Percentiles rank a stretch among this genome's conserved stretches.
phyloP scores from a whole-genome alignment of 2,888 invertebrate genomes.

The Petrophora chlorosata region DNA sequence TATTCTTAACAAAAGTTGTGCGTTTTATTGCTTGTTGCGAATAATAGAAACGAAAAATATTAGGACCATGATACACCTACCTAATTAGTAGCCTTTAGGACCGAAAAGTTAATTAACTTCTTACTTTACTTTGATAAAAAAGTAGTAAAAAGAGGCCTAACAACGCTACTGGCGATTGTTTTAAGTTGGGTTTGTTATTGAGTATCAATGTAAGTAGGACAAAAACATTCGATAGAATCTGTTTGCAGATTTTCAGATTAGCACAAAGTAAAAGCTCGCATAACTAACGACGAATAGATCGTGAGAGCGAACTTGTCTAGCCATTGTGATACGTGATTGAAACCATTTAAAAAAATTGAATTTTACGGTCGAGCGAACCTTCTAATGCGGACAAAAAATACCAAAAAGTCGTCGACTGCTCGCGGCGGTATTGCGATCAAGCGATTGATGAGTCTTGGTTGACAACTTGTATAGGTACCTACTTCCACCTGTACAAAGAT shows the following conservation, averaged over 20 bases:
- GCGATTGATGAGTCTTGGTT: too few species aligned
- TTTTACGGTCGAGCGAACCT: constrained; percentile 68
- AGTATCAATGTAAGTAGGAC: too few species aligned
- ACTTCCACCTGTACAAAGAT: constrained; percentile 1
- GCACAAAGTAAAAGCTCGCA: constrained; percentile 25
- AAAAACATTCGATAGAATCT: constrained; percentile 17
- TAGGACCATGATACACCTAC: too few species aligned
- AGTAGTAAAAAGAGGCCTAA: too few species aligned
- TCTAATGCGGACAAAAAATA: constrained; percentile 56
- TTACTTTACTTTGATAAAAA: too few species aligned
- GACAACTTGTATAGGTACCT: constrained; percentile 24
- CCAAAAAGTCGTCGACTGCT: constrained; percentile 36
- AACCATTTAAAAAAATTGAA: constrained; percentile 67
- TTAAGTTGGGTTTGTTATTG: too few species aligned
- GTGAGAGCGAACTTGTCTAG: constrained; percentile 39
- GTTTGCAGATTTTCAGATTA: constrained; percentile 21
- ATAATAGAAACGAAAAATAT: too few species aligned
- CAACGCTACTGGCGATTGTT: too few species aligned
- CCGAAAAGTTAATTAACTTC: too few species aligned
- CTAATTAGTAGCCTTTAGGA: too few species aligned
- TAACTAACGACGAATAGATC: constrained; percentile 26
- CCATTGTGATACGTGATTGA: constrained; percentile 58
- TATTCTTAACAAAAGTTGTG: too few species aligned
- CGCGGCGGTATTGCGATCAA: constrained; percentile 26
- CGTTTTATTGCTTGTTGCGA: too few species aligned